Evolutionary conservation across 2,797 vertebrate species (phyloP), one percentile per base, ranked within the genome.

Genomic region (Gadopsis marmoratus): DNA sequence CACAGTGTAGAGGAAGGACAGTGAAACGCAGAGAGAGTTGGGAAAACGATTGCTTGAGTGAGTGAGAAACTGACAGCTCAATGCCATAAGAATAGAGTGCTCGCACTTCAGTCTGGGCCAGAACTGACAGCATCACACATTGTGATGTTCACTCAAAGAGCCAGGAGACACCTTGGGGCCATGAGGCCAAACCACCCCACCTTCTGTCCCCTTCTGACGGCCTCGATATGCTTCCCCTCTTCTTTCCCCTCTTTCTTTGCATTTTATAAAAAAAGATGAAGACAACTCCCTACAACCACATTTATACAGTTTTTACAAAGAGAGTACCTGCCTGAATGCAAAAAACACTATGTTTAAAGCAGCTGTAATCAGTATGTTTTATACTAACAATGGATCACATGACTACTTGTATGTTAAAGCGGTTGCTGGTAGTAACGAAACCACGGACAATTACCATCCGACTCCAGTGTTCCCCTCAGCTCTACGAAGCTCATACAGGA

Each of bases 61-160:
- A 90, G 84, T 85, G 88, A 92, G 79, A 79, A 84, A 88, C 79
- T 82, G 93, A 93, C 92, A 93, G 90, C 89, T 90, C 86, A 88
- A 86, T 91, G 90, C 78, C 78, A 72, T 76, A 91, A 89, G 90
- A 93, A 93, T 89, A 90, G 87, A 91, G 90, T 83, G 73, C 76
- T 86, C 86, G 87, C 77, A 82, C 88, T 89, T 83, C 71, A 88
- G 84, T 84, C 76, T 88, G 86, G 90, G 85, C 91, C 82, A 59
- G 69, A 92, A 83, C 86, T 94, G 94, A 94, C 94, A 93, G 92
- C 89, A 91, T 92, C 91, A 94, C 75, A 90, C 89, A 90, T 92
- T 91, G 93, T 92, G 89, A 93, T 91, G 91, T 90, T 93, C 91
- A 89, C 74, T 88, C 86, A 85, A 79, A 90, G 79, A 90, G 88